phyloP scores from a whole-genome alignment of 2,797 vertebrate genomes.

The Poecilia picta region DNA sequence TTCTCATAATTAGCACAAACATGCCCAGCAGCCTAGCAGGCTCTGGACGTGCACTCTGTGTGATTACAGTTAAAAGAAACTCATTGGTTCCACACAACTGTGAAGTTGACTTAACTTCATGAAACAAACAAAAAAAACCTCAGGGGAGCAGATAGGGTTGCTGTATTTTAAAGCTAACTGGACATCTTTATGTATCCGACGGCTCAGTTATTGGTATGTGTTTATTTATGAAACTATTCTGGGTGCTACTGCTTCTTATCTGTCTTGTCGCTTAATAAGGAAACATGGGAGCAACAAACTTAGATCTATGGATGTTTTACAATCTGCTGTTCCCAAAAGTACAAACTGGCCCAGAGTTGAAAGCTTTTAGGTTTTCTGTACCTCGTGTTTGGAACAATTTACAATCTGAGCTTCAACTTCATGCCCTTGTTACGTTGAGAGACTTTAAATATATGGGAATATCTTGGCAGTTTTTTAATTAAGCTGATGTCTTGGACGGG shows the following conservation, averaged over 20 bases:
- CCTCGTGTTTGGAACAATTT: not conserved
- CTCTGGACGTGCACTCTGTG: slow-evolving; percentile 26
- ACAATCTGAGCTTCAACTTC: not conserved
- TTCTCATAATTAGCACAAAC: slow-evolving; percentile 37
- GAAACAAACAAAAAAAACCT: not conserved
- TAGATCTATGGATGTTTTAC: not conserved
- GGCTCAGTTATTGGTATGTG: not conserved
- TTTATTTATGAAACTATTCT: not conserved
- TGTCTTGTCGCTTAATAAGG: not conserved
- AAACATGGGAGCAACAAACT: not conserved
- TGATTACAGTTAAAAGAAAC: slow-evolving; percentile 19
- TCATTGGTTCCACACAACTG: slow-evolving; percentile 6
- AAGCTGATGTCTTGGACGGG: not conserved
- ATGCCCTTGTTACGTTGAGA: too few species aligned
- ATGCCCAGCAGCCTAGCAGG: slow-evolving; percentile 8
- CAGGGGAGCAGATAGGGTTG: not conserved
- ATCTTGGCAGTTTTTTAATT: not conserved
- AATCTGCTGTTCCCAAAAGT: not conserved
- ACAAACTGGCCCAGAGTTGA: not conserved
- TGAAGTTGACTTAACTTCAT: not conserved
- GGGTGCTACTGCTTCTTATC: not conserved
- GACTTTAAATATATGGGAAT: too few species aligned
- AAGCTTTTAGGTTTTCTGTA: not conserved
- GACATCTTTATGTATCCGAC: not conserved
- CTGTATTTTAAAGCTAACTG: not conserved